These are phyloP conservation scores for Coregonus suidteri DNA, from an alignment of 2,797 vertebrate species.

Conservation along the genomic window DNA sequence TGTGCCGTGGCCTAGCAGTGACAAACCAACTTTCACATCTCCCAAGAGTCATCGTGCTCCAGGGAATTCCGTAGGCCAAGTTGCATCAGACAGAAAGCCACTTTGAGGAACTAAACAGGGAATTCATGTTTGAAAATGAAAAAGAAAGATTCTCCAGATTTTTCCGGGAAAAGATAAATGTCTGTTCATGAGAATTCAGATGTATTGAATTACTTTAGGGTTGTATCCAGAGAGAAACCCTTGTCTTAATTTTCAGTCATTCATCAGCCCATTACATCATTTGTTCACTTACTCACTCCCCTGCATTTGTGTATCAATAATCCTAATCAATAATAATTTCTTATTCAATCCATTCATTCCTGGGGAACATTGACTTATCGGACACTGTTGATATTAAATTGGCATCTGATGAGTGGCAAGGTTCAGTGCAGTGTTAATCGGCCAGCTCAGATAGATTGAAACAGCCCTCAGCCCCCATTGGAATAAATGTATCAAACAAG, in stretches of 20 bases:
- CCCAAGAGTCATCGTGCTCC: not conserved
- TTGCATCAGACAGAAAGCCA: slow-evolving; percentile 2
- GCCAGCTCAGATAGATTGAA: not conserved
- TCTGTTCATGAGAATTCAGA: not conserved
- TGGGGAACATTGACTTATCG: not conserved
- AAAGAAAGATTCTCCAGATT: not conserved
- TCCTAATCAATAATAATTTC: not conserved
- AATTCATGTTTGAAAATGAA: not conserved
- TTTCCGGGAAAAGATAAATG: not conserved
- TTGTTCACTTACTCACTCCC: not conserved
- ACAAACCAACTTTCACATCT: not conserved
- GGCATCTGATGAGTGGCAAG: not conserved
- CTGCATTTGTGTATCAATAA: not conserved
- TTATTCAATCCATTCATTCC: slow-evolving; percentile 3
- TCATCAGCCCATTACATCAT: not conserved
- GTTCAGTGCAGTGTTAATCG: not conserved
- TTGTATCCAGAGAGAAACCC: not conserved
- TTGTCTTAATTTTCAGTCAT: not conserved
- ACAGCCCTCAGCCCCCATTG: slow-evolving; percentile 24
- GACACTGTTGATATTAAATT: not conserved
- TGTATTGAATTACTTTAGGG: too few species aligned
- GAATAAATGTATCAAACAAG: slow-evolving; percentile 48
- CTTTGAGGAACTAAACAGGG: slow-evolving; percentile 3
- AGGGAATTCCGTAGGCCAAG: not conserved
- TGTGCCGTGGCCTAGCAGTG: not conserved